Base-by-base conservation (phyloP, 2,888 invertebrate species). In the Melipona bicolor region DNA sequence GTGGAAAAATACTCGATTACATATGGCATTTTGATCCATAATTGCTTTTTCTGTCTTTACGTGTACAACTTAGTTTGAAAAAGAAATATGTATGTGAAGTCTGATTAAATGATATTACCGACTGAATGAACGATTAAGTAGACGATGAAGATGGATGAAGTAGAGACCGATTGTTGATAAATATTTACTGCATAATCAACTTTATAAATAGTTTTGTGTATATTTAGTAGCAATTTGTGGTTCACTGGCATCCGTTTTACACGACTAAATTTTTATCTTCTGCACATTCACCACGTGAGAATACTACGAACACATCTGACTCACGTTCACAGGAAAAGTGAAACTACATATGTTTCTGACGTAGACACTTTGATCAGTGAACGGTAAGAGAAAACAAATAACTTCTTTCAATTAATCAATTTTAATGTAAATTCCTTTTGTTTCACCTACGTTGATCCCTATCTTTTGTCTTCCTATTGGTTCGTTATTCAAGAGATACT, bases 181-280 rank as follows among this genome's bases (percentile, higher is more conserved):
- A 80, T 11, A 19, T 72, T 27, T 74, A 84, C 83, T 87, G 81
- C 79, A 83, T 79, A 69, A 71, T 61, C 21, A 27, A 59, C 80
- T 88, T 87, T 90, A 91, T 90, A 89, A 92, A 92, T 90, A 91
- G 89, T 83, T 72, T 73, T 54, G 73, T 81, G 85, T 91, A 89
- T 91, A 90, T 89, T 91, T 92, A 92, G 89, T 78, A 81, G 77
- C 43, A 62, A 52, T 43, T 77, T 73, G 69, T 62, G 49, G 59
- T 56, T 61, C 81, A 61, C 70, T 32, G 54, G 24, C 24, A 61
- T 56, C 54, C 74, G 36, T 36, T 62, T 64, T 80, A 17, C 52
- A 36, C 70, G 17, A 27, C 24, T 21, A 76, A 70, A 72, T 56
- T 84, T 80, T 64, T 67, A 15, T 21, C 54, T 21, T 36, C 52